Evolutionary conservation across 2,113 vertebrate genomes (phyloP), one percentile per base, ranked within the genome.

Genomic region (Pica pica): DNA sequence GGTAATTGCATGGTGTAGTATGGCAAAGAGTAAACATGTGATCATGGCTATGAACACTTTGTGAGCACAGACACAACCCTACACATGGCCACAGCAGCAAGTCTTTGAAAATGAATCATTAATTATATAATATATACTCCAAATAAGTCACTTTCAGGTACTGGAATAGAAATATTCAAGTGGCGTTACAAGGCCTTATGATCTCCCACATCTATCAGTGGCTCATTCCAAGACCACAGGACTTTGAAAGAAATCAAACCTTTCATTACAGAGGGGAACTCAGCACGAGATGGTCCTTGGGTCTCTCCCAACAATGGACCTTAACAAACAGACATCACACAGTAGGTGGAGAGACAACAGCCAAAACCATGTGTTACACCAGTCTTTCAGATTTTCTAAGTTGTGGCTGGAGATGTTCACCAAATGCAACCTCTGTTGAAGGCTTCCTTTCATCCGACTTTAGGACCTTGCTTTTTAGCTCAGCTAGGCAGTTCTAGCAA

Each of bases 1-100:
- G 0, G 28, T 46, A 41, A 73, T 24, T 15, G 3, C 18, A n/a
- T 28, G 30, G 42, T 41, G 41, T 1, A 8, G 5, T 35, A 24
- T n/a, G 42, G 44, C 57, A 63, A 42, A 20, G 61, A 68, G 37
- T n/a, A 65, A 13, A 5, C 18, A 8, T 3, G 30, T 4, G 41
- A 23, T 27, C 44, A 20, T 4, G 42, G 64, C 55, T 60, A 7
- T 17, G 60, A 57, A 52, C 22, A 55, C 30, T 21, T 3, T 47
- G 21, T 30, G 60, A 70, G 31, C 65, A 77, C 21, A 75, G 42
- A 61, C 27, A 39, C 30, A 78, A 27, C 23, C 46, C 30, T 9
- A 42, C 3, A 10, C 16, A 9, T 3, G 7, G 39, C 23, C 60
- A 87, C 41, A 83, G 39, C 39, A 94, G 61, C 41, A 82, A 42